These are phyloP conservation scores for Sycobia sp. DNA, from an alignment of 1,140 invertebrate species.

Conservation along the genomic window DNA sequence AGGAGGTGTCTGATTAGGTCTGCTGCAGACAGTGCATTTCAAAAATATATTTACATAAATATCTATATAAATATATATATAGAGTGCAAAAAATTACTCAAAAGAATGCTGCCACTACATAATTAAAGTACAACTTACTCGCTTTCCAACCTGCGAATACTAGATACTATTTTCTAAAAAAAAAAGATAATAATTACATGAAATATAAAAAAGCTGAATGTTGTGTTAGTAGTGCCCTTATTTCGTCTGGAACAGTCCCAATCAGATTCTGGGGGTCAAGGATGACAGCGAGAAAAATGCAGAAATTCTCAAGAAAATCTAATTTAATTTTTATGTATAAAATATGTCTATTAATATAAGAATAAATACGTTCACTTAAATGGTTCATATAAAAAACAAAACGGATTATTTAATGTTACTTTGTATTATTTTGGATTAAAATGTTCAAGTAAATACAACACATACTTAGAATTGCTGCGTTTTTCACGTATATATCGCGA, in stretches of 20 bases:
- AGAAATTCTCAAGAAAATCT: too few species aligned
- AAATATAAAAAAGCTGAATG: conserved; percentile 25
- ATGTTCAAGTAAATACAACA: background rate
- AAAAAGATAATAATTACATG: conserved; percentile 15
- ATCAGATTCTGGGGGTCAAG: conserved; percentile 57
- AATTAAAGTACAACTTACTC: conserved; percentile 5
- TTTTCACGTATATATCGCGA: conserved; percentile 45
- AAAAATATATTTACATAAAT: conserved; percentile 30
- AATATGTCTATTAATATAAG: background rate
- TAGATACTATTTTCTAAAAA: conserved; percentile 7
- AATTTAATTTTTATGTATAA: too few species aligned
- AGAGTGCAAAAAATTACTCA: conserved; percentile 35
- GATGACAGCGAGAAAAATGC: conserved; percentile 50
- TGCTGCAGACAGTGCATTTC: conserved; percentile 50
- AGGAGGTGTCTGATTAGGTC: conserved; percentile 58
- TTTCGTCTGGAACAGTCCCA: conserved; percentile 62
- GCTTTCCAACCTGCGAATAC: background rate
- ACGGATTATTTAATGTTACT: too few species aligned
- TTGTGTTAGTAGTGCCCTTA: conserved; percentile 52
- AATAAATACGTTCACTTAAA: background rate
- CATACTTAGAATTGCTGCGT: conserved; percentile 58
- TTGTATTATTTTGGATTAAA: too few species aligned
- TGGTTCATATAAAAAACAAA: too few species aligned
- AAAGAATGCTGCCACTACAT: conserved; percentile 9
- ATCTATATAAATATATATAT: too few species aligned